Percentiles rank a stretch among this genome's conserved stretches.
Conservation (phyloP, 1,140 invertebrate genomes). For the Adoxophyes honmai region DNA sequence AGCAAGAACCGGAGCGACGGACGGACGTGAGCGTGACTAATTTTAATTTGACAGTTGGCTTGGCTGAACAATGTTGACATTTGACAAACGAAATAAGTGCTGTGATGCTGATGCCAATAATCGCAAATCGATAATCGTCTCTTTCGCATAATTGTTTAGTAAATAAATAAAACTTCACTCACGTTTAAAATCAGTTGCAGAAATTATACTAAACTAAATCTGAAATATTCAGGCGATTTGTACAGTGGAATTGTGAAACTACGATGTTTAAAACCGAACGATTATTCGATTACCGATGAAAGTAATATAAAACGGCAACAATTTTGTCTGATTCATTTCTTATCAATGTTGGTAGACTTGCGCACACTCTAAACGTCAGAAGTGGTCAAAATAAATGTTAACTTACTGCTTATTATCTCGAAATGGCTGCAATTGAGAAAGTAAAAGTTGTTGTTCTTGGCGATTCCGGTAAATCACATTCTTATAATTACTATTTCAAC, state of each 20-base stretch:
- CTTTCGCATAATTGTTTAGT: too few relatives aligned
- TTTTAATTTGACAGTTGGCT: conserved; percentile 2
- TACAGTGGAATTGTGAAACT: too few relatives aligned
- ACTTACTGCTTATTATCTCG: conserved; percentile 35
- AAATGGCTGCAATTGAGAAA: conserved; percentile 89
- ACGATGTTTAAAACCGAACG: too few relatives aligned
- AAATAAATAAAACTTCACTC: too few relatives aligned
- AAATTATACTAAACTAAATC: too few relatives aligned
- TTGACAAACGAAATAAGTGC: too few relatives aligned
- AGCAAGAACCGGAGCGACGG: conserved; percentile 1
- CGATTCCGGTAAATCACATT: conserved; percentile 86
- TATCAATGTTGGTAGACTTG: background rate
- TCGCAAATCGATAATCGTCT: too few relatives aligned
- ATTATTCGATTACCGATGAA: too few relatives aligned
- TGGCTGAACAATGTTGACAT: background rate
- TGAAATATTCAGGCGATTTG: too few relatives aligned
- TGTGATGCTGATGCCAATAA: too few relatives aligned
- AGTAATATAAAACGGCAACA: background rate
- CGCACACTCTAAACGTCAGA: background rate
- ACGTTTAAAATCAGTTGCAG: too few relatives aligned
- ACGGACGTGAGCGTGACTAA: conserved; percentile 3
- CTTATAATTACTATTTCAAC: conserved; percentile 71
- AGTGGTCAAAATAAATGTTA: conserved; percentile 11
- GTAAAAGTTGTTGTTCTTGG: conserved; percentile 94
- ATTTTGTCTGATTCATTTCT: background rate